These are phyloP conservation scores for Sarcoramphus papa DNA, from an alignment of 2,797 vertebrate species.

Conservation along the genomic window DNA sequence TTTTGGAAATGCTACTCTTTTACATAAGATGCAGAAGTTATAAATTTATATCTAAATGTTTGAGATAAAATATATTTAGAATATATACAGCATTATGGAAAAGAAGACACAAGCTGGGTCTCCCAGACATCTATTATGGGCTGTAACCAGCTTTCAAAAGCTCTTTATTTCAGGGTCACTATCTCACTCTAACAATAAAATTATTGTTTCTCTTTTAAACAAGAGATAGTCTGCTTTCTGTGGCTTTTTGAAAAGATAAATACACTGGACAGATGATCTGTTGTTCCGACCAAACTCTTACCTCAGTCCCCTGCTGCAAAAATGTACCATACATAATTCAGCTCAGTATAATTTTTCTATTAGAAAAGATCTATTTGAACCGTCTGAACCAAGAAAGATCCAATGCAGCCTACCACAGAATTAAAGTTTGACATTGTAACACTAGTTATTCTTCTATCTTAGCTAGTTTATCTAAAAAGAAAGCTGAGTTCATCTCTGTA, in stretches of 20 bases:
- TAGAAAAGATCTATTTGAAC: neutral
- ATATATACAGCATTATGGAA: neutral
- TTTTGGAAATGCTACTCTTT: neutral
- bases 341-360: neutral
- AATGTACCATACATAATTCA: neutral
- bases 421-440: neutral
- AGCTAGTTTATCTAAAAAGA: neutral
- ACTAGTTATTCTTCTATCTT: neutral
- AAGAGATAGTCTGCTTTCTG: neutral
- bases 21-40: neutral
- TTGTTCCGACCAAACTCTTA: neutral
- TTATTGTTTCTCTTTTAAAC: constrained; percentile 5
- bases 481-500: neutral
- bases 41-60: neutral
- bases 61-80: neutral
- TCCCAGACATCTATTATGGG: neutral
- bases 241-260: neutral
- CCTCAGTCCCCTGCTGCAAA: neutral
- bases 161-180: neutral
- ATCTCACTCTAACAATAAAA: neutral
- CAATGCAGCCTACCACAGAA: neutral
- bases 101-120: neutral
- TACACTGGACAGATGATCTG: neutral
- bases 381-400: neutral
- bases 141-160: neutral